Percentiles rank a stretch among this genome's conserved stretches.
phyloP scores from a whole-genome alignment of 1,140 invertebrate species.

The Lepidotrigona ventralis region DNA sequence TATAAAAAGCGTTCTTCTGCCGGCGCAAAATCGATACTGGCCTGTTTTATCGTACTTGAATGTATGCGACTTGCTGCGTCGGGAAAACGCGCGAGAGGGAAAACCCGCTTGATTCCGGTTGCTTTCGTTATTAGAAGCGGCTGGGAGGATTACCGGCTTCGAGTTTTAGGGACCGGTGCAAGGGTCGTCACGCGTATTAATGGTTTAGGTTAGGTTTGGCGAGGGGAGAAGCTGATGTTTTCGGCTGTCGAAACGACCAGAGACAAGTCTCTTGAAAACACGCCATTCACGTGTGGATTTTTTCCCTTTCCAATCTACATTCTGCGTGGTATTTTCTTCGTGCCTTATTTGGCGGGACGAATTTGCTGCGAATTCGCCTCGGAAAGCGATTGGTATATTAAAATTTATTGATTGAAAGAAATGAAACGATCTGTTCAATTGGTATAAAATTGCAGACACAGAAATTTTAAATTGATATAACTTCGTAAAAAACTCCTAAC shows the following conservation, averaged over 20 bases:
- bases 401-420: too few relatives aligned
- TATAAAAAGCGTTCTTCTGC: constrained; percentile 31
- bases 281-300: too few relatives aligned
- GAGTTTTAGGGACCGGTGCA: not conserved
- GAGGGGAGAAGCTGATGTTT: not conserved
- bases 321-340: too few relatives aligned
- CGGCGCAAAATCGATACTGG: constrained; percentile 22
- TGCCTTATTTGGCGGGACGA: too few relatives aligned
- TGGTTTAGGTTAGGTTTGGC: too few relatives aligned
- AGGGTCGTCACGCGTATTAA: constrained; percentile 1
- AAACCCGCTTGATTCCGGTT: constrained; percentile 31
- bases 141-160: not conserved
- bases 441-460: too few relatives aligned
- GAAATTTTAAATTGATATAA: too few relatives aligned
- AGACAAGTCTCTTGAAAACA: not conserved
- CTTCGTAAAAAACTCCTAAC: too few relatives aligned
- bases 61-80: not conserved
- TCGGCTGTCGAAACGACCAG: not conserved
- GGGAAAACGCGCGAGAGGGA: constrained; percentile 16
- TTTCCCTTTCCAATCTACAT: not conserved
- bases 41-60: constrained; percentile 17
- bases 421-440: too few relatives aligned
- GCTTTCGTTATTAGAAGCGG: constrained; percentile 24
- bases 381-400: too few relatives aligned
- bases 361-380: too few relatives aligned